Evolutionary conservation across 1,140 invertebrate species (phyloP), one percentile per base, ranked within the genome.

Genomic region (Drosophila leontia): DNA sequence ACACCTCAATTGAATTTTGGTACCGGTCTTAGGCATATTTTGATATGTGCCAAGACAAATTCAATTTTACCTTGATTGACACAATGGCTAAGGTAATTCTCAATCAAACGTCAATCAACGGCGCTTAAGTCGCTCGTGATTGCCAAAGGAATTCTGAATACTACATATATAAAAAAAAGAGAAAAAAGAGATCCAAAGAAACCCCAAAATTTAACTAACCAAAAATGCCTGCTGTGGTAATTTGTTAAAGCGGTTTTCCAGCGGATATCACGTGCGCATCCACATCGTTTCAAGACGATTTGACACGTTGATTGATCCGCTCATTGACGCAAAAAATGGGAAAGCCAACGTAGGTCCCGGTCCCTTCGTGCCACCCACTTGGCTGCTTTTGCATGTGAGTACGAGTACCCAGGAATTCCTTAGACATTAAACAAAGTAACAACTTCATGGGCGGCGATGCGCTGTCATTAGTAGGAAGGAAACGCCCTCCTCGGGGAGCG

Each of bases 241-340:
- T 85, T 85, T 85, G 82, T 85, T 86, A 85, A 85, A 86, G 69
- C 82, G 69, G 72, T 75, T 82, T 75, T 85, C 63, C 58, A 74
- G 64, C 82, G 82, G 82, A 85, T 85, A 85, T 85, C 82, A 85
- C 82, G 82, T 85, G 70, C 82, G 82, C 78, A 60, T 44, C 48
- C 44, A 47, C 55, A 47, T 71, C 82, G 61, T 72, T 85, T 85
- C 82, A 82, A 71, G 82, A 86, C 82, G 82, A 85, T 85, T 85
- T 85, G 82, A 85, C 82, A 85, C 82, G 82, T 86, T 85, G 82
- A 85, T 85, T 85, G 82, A 85, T 85, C 82, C 82, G 82, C 82
- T 85, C 82, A 85, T 82, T 85, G 82, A 75, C 78, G 78, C 82
- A 85, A 85, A 85, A 84, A 85, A 85, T 85, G 53, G 53, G 77